Base-by-base conservation (phyloP, 2,797 vertebrate genomes). In the Euthynnus affinis region DNA sequence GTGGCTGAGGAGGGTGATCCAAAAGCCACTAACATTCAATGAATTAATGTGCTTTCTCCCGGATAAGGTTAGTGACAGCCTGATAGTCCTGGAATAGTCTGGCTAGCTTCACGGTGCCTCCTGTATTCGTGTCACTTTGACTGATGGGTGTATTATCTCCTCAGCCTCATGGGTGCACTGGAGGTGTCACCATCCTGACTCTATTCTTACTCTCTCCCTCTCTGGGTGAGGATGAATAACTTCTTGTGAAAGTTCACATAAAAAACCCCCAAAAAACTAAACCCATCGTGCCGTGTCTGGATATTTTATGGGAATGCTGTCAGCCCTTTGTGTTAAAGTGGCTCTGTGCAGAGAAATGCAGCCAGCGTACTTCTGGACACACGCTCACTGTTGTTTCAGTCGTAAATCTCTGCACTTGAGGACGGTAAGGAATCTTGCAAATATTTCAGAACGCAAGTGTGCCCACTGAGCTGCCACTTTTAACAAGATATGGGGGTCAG, bases 401-500 rank as follows among this genome's bases (percentile, higher is more conserved):
- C 51, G 9, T 82, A 66, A 84, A 90, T 87, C 88, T 87, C 27
- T 13, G 32, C 49, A 70, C 62, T 65, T 55, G 75, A 83, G 58
- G 85, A 90, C 86, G 71, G 42, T 0, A 5, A 64, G 74, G 84
- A 91, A 92, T 89, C 84, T 87, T 52, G 78, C 83, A 87, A 87
- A 89, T 81, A 63, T 74, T 85, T 82, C 29, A 55, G 75, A 87
- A 87, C 74, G 77, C 81, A 77, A 86, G 80, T 34, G 76, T 52
- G 71, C 40, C 77, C 1, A 14, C 72, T 82, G 59, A 0, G 58
- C 55, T 46, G 42, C 71, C 63, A 49, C 81, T 87, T 87, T 72
- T 75, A 83, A 86, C 57, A 46, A 81, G 66, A 74, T 18, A 12
- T 0, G 5, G 15, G 57, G 66, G 74, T 78, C 78, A 59, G 27